phyloP scores from a whole-genome alignment of 2,113 vertebrate genomes.

The Bos indicus region DNA sequence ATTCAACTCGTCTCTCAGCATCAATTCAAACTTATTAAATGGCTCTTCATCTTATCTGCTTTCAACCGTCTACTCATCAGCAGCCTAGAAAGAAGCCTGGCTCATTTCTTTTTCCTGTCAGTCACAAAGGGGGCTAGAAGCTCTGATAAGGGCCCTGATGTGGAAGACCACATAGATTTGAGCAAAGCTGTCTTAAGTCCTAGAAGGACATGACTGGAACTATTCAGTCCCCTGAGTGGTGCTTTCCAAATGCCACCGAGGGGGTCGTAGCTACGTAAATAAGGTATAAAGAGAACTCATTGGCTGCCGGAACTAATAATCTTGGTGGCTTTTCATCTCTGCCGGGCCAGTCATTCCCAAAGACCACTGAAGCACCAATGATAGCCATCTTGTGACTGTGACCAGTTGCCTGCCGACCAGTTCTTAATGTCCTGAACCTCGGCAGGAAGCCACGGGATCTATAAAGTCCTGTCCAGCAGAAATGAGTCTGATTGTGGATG shows the following conservation, averaged over 20 bases:
- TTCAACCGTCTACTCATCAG: constrained; percentile 27
- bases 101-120: constrained; percentile 21
- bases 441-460: constrained; percentile 49
- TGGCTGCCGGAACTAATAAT: background rate
- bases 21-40: constrained; percentile 28
- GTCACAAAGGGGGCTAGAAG: background rate
- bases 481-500: constrained; percentile 44
- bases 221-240: background rate
- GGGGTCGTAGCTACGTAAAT: background rate
- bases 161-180: background rate
- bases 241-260: background rate
- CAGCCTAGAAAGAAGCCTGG: background rate
- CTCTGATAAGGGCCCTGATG: background rate
- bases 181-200: background rate
- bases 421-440: constrained; percentile 7
- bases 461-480: constrained; percentile 40
- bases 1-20: background rate
- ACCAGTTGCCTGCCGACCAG: constrained; percentile 20
- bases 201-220: background rate
- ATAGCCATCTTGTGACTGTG: constrained; percentile 54
- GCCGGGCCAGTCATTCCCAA: background rate
- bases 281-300: background rate
- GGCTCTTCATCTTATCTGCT: constrained; percentile 9
- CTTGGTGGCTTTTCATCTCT: background rate
- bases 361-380: background rate